Conservation (phyloP, 1,140 invertebrate genomes). For the Trichonephila inaurata region DNA sequence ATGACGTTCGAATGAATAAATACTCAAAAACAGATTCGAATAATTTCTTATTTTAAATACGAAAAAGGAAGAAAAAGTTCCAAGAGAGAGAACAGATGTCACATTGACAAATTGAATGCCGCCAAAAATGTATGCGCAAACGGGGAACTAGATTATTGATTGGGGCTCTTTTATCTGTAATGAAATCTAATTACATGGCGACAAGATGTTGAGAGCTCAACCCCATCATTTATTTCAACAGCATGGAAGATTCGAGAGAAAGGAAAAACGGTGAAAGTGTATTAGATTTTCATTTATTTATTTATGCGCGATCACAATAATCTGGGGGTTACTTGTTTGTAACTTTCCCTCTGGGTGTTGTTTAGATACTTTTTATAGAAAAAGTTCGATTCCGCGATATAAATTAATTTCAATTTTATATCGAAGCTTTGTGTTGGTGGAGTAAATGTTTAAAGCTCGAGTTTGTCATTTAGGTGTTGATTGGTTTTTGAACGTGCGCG, state of each 20-base stretch:
- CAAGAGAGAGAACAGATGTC: not conserved
- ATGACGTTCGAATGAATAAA: not conserved
- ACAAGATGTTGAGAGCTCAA: constrained; percentile 45
- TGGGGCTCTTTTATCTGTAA: constrained; percentile 30
- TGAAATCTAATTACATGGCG: constrained; percentile 62
- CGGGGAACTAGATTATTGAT: constrained; percentile 49
- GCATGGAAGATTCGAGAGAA: not conserved
- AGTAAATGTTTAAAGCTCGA: too few relatives aligned
- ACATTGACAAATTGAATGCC: constrained; percentile 61
- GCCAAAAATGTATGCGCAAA: constrained; percentile 4
- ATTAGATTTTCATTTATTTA: constrained; percentile 21
- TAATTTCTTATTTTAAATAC: not conserved
- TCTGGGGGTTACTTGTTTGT: not conserved
- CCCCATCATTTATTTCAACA: constrained; percentile 48
- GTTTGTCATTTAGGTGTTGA: too few relatives aligned
- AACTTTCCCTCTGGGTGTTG: not conserved
- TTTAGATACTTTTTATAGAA: too few relatives aligned
- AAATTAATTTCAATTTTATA: too few relatives aligned
- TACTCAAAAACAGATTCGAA: not conserved
- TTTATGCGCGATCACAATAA: not conserved
- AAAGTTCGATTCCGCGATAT: too few relatives aligned
- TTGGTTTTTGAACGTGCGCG: too few relatives aligned
- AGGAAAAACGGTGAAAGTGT: not conserved
- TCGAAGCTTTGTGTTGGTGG: too few relatives aligned
- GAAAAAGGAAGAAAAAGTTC: not conserved